phyloP scores from a whole-genome alignment of 2,797 vertebrate genomes.

The Phalloptychus januarius region DNA sequence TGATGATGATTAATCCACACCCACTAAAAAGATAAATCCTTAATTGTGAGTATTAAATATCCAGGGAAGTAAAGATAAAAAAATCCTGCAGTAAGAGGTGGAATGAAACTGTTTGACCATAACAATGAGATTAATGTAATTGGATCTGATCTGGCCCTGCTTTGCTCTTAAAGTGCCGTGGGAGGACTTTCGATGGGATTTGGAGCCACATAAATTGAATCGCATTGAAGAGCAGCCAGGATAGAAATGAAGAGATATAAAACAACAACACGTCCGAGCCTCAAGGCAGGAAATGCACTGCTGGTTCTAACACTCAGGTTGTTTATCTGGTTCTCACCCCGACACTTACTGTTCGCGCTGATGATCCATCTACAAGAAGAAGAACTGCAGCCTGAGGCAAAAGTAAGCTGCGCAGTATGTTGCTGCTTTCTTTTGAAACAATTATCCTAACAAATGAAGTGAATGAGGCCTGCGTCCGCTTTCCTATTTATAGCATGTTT shows the following conservation, averaged over 20 bases:
- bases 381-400: conserved; percentile 32
- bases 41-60: background rate
- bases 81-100: background rate
- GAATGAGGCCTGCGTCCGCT: background rate
- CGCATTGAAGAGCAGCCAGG: conserved; percentile 9
- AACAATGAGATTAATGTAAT: background rate
- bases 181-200: background rate
- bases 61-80: background rate
- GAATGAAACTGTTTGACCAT: background rate
- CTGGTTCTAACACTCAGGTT: conserved; percentile 11
- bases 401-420: background rate
- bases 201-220: background rate
- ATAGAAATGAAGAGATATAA: conserved; percentile 34
- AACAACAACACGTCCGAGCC: conserved; percentile 32
- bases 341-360: conserved; percentile 22
- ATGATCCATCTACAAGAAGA: conserved; percentile 28
- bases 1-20: background rate
- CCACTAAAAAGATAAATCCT: background rate
- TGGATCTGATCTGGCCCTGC: background rate
- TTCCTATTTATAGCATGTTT: background rate
- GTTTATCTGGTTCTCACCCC: conserved; percentile 31
- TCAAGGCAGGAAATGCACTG: conserved; percentile 26
- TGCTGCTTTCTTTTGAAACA: conserved; percentile 20
- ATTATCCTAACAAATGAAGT: background rate
- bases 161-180: background rate